Percentiles rank a stretch among this genome's conserved stretches.
These are phyloP conservation scores for Cheilosia impressa DNA, from an alignment of 2,888 invertebrate genomes.

Conservation along the genomic window DNA sequence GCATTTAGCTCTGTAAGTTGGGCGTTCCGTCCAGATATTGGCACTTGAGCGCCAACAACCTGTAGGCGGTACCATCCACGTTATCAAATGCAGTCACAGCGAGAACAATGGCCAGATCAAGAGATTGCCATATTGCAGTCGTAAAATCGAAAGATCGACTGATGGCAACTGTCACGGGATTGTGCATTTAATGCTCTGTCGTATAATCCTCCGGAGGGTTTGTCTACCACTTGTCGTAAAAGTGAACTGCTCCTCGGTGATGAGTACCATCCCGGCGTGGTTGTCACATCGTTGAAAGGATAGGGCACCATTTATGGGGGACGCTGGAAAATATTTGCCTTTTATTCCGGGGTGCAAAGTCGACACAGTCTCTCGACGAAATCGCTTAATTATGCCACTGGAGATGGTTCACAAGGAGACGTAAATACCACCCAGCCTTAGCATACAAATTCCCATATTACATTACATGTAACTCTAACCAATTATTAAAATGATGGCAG, in stretches of 20 bases:
- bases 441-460: constrained; percentile 30
- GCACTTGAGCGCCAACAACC: constrained; percentile 41
- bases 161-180: constrained; percentile 13
- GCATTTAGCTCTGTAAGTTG: constrained; percentile 2
- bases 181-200: constrained; percentile 59
- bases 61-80: constrained; percentile 54
- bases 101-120: constrained; percentile 3
- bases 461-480: constrained; percentile 57
- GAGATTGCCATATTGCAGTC: constrained; percentile 40
- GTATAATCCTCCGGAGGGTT: constrained; percentile 36
- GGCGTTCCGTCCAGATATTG: constrained; percentile 46
- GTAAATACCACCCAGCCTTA: not conserved
- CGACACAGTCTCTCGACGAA: not conserved
- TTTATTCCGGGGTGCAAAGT: not conserved
- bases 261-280: not conserved
- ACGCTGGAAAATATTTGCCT: not conserved
- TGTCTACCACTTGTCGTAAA: constrained; percentile 28
- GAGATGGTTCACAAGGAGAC: not conserved
- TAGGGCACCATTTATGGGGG: no score
- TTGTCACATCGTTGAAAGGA: not conserved
- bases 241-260: not conserved
- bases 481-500: constrained; percentile 67
- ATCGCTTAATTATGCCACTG: not conserved
- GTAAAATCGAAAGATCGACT: constrained; percentile 49
- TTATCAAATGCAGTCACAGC: constrained; percentile 55